Conservation (phyloP, 2,113 vertebrate species). For the Corythornis vintsioides region DNA sequence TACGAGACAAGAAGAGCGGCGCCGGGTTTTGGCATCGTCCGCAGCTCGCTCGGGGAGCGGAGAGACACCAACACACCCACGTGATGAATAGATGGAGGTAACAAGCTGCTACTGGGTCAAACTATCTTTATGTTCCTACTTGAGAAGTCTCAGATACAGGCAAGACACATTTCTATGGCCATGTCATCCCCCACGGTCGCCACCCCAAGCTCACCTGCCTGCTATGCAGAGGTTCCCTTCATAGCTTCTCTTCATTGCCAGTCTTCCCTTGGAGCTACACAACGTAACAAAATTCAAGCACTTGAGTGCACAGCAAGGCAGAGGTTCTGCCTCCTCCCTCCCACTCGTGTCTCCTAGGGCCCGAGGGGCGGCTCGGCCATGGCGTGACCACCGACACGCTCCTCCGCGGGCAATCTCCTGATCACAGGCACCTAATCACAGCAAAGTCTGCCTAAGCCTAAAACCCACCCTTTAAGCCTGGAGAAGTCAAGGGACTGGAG, state of each 20-base stretch:
- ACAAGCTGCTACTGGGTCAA: conserved; percentile 43
- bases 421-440: not conserved
- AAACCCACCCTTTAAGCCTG: not conserved
- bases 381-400: not conserved
- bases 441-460: not conserved
- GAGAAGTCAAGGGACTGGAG: not conserved
- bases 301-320: conserved; percentile 30
- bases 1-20: not conserved
- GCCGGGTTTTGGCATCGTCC: not conserved
- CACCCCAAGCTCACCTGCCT: conserved; percentile 65
- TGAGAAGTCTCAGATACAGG: conserved; percentile 40
- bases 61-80: conserved; percentile 42
- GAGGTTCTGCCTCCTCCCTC: conserved; percentile 57
- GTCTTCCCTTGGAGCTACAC: conserved; percentile 70
- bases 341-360: not conserved
- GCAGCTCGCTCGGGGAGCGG: not conserved
- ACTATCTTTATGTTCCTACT: conserved; percentile 52
- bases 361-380: accelerated
- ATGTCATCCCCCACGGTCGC: conserved; percentile 22
- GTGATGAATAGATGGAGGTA: conserved; percentile 32
- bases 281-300: conserved; percentile 71
- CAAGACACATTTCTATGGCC: conserved; percentile 37
- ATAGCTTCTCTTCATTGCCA: conserved; percentile 74
- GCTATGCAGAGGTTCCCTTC: conserved; percentile 71
- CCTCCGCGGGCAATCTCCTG: not conserved